Evolutionary conservation across 2,113 vertebrate species (phyloP).

Genomic region (Hippocampus abdominalis): DNA sequence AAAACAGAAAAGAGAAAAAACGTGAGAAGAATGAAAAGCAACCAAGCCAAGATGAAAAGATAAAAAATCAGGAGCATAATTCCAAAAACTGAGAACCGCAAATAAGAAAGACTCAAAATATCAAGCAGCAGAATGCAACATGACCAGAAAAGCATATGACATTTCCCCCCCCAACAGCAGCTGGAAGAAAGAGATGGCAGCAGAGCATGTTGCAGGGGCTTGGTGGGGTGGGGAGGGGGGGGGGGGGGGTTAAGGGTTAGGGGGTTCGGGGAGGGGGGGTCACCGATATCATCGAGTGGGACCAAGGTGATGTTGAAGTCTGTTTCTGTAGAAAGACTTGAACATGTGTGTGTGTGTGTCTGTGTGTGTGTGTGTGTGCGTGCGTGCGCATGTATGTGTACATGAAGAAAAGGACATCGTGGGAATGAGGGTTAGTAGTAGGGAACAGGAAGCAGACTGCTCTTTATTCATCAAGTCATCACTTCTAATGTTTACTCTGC

Average conservation of each 20-base stretch:
- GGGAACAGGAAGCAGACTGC: slow-evolving; percentile 35
- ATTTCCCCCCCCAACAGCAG: slow-evolving; percentile 60
- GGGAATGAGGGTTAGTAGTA: slow-evolving; percentile 41
- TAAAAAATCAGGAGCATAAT: slow-evolving; percentile 64
- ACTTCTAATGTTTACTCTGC: slow-evolving; percentile 10
- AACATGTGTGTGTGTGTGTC: slow-evolving; percentile 51
- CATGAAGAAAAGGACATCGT: slow-evolving; percentile 51
- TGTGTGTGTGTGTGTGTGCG: slow-evolving; percentile 34
- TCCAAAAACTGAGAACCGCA: slow-evolving; percentile 63
- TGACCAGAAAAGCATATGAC: slow-evolving; percentile 63
- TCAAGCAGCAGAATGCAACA: slow-evolving; percentile 69
- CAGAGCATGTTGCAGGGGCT: slow-evolving; percentile 64
- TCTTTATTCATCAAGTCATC: not conserved
- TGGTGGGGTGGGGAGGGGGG: slow-evolving; percentile 2
- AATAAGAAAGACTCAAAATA: slow-evolving; percentile 67
- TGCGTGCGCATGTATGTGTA: slow-evolving; percentile 31
- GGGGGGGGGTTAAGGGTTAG: slow-evolving; percentile 11
- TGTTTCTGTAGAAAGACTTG: slow-evolving; percentile 58
- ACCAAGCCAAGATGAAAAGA: slow-evolving; percentile 67
- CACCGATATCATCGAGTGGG: slow-evolving; percentile 45
- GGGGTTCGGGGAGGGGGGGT: slow-evolving; percentile 26
- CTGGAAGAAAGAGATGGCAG: slow-evolving; percentile 67
- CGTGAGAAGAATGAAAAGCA: slow-evolving; percentile 74
- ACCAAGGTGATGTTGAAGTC: slow-evolving; percentile 56
- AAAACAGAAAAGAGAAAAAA: slow-evolving; percentile 73